Conservation (phyloP, 2,797 vertebrate genomes). For the Pseudochirops corinnae region DNA sequence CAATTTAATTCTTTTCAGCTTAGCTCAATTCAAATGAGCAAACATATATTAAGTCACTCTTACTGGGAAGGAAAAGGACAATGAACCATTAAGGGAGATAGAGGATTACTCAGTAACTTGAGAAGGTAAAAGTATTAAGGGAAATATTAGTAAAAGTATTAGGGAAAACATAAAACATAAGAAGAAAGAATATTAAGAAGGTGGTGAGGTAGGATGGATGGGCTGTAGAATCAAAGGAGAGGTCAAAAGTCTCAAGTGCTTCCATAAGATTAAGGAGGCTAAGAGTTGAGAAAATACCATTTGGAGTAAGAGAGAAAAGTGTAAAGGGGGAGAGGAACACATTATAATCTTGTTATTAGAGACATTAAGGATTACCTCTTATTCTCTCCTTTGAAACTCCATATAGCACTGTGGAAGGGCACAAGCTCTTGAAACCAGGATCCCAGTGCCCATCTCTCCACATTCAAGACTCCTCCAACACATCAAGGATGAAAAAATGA, state of each 20-base stretch:
- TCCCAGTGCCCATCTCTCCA: not conserved
- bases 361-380: too few relatives aligned
- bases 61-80: not conserved
- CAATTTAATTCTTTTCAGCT: not conserved
- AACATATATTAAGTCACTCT: not conserved
- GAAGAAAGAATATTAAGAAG: too few relatives aligned
- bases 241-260: not conserved
- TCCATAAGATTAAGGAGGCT: not conserved
- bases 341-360: too few relatives aligned
- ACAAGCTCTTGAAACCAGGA: too few relatives aligned
- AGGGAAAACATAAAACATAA: too few relatives aligned
- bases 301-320: not conserved
- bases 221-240: not conserved
- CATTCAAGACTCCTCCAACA: not conserved
- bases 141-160: too few relatives aligned
- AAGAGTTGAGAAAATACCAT: not conserved
- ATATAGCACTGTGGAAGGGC: too few relatives aligned
- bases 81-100: not conserved
- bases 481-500: not conserved
- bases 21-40: not conserved
- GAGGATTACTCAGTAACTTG: not conserved
- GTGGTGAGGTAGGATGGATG: not conserved
- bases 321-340: not conserved
- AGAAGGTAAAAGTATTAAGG: not conserved
- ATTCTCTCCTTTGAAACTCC: too few relatives aligned